Base-by-base conservation (phyloP, 2,113 vertebrate genomes). In the Passer domesticus region DNA sequence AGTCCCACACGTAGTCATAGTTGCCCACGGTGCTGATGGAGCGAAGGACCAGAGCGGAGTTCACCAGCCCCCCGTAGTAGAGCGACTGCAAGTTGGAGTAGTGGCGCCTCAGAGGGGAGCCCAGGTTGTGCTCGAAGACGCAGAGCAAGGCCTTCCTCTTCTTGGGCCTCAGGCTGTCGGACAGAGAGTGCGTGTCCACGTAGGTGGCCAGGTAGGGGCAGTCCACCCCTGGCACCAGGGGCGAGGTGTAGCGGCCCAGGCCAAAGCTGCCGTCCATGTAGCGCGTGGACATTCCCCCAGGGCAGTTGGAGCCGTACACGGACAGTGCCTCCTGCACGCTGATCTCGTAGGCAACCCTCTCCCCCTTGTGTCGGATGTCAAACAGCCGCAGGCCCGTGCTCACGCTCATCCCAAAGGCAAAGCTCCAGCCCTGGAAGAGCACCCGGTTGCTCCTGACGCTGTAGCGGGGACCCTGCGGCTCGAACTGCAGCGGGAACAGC, bases 1-100 rank as follows among this genome's bases (percentile, higher is more conserved):
- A 99, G 92, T 99, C 99, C 98, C 99, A 99, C 77, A 99, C 93
- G 13, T 99, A 99, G 97, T 99, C 98, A 0, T 99, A 96, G 97
- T 98, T 99, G 21, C 98, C 98, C 25, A 99, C 97, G 0, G 98
- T 97, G 0, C 98, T 97, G 31, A 99, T 98, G 21, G 98, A 98
- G 13, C 99, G 97, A 69, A 99, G 14, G 10, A 99, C 97, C 76
- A 99, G 95, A 0, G 98, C 98, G 2, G 98, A 99, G 98, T 98
- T 98, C 18, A 97, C 98, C 98, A 99, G 92, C 1, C 98, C 99
- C 5, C 99, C 98, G 0, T 98, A 99, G 90, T 96, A 98, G 81
- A 97, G 91, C 16, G 98, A 97, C 90, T 98, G 97, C 39, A 99
- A 69, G 94, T 98, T 98, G 5, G 98, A 96, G 94, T 98, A 98